phyloP scores from a whole-genome alignment of 2,888 invertebrate species.

The Notodonta dromedarius region DNA sequence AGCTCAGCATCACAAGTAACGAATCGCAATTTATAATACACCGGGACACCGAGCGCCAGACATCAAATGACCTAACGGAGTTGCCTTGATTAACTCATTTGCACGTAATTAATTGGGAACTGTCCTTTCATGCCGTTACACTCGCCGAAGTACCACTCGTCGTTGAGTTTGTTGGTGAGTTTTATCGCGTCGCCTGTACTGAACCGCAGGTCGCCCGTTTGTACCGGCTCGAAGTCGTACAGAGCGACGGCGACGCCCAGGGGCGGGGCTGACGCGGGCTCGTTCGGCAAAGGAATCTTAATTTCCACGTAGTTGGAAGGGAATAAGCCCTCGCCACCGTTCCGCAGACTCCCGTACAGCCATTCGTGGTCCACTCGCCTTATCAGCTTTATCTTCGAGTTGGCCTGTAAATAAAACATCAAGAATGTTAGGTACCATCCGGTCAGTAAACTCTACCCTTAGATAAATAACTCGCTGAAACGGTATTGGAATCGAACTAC shows the following conservation, averaged over 20 bases:
- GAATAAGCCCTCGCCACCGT: conserved; percentile 90
- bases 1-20: conserved; percentile 36
- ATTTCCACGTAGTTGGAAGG: conserved; percentile 92
- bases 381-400: conserved; percentile 88
- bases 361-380: conserved; percentile 91
- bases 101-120: conserved; percentile 91
- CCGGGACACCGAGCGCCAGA: conserved; percentile 13
- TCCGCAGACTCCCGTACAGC: conserved; percentile 88
- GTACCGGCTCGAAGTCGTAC: conserved; percentile 88
- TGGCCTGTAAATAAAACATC: conserved; percentile 81
- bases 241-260: conserved; percentile 85
- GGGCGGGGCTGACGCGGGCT: conserved; percentile 39
- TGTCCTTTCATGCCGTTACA: conserved; percentile 87
- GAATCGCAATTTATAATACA: conserved; percentile 26
- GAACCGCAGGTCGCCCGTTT: conserved; percentile 70
- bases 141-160: conserved; percentile 92
- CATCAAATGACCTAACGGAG: conserved; percentile 16
- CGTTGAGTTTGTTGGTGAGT: conserved; percentile 87
- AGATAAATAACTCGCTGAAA: background rate
- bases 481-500: background rate
- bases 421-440: background rate
- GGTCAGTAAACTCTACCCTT: conserved; percentile 10
- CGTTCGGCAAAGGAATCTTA: conserved; percentile 86
- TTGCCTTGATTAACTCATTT: conserved; percentile 67
- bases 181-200: conserved; percentile 77